Percentiles rank a stretch among this genome's conserved stretches.
Conservation (phyloP, 1,140 invertebrate species). For the Colletes gigas region DNA sequence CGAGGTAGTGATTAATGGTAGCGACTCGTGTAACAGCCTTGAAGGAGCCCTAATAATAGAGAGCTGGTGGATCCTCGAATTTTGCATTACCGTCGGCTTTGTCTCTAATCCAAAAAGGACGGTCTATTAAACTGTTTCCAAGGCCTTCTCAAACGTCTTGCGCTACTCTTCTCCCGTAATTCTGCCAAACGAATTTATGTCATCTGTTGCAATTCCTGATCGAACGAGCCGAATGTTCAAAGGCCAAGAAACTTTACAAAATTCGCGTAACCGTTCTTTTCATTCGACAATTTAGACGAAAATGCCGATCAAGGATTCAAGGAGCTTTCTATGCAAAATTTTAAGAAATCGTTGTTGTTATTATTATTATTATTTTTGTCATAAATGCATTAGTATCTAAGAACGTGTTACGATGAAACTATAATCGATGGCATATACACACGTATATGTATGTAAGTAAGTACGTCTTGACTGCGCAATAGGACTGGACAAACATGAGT, state of each 20-base stretch:
- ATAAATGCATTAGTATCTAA: neutral
- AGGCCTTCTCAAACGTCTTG: slow-evolving; percentile 15
- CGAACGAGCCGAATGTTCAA: neutral
- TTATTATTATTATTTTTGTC: neutral
- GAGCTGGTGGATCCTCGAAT: slow-evolving; percentile 26
- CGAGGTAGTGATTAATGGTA: slow-evolving; percentile 13
- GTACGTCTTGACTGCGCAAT: neutral
- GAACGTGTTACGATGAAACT: neutral
- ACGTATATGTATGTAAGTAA: no score
- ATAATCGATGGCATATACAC: slow-evolving; percentile 7
- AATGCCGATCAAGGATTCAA: no score
- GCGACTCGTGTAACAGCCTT: slow-evolving; percentile 4
- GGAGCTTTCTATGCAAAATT: neutral
- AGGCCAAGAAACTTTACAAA: no score
- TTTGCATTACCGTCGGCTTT: slow-evolving; percentile 31
- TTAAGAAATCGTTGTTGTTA: no score
- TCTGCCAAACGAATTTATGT: slow-evolving; percentile 44
- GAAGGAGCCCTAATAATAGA: slow-evolving; percentile 35
- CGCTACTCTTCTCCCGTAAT: neutral
- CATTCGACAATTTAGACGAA: no score
- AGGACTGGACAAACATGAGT: neutral
- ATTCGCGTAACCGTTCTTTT: no score
- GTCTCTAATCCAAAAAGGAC: slow-evolving; percentile 51
- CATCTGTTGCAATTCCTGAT: slow-evolving; percentile 33
- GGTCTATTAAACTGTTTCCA: slow-evolving; percentile 39